phyloP scores from a whole-genome alignment of 2,797 vertebrate species.

The Poeciliopsis paucimaculata region DNA sequence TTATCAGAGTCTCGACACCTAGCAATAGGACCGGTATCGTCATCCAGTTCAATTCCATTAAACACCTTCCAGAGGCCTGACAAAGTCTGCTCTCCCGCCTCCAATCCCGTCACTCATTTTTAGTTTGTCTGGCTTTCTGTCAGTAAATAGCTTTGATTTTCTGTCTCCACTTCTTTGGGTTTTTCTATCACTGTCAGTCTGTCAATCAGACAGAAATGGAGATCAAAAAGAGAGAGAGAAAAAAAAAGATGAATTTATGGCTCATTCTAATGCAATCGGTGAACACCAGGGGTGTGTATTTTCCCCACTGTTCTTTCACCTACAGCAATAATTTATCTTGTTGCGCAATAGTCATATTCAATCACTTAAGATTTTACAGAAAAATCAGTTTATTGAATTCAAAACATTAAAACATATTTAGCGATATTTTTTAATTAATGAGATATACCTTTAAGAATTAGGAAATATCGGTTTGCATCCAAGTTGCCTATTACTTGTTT shows the following conservation, averaged over 20 bases:
- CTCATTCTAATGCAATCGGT: neutral
- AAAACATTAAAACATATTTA: too few species aligned
- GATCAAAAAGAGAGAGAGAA: neutral
- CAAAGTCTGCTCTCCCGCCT: slow-evolving; percentile 31
- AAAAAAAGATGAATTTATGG: neutral
- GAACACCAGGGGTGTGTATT: neutral
- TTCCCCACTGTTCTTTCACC: neutral
- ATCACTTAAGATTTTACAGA: too few species aligned
- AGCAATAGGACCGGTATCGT: slow-evolving; percentile 43
- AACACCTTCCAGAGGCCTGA: slow-evolving; percentile 38
- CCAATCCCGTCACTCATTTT: slow-evolving; percentile 53
- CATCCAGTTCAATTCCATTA: slow-evolving; percentile 57
- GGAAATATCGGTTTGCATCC: slow-evolving; percentile 29
- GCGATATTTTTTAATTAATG: too few species aligned
- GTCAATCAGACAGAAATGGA: slow-evolving; percentile 13
- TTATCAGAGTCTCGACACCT: slow-evolving; percentile 68
- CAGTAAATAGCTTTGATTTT: slow-evolving; percentile 51
- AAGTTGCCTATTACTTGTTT: slow-evolving; percentile 51
- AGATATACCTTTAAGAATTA: too few species aligned
- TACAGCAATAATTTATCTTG: neutral
- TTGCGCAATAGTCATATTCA: too few species aligned
- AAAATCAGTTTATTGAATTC: too few species aligned
- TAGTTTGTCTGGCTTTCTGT: slow-evolving; percentile 45
- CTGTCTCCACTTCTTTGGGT: slow-evolving; percentile 33
- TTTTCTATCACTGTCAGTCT: slow-evolving; percentile 29